Conservation (phyloP, 2,888 invertebrate genomes). For the Cheilosia vernalis region DNA sequence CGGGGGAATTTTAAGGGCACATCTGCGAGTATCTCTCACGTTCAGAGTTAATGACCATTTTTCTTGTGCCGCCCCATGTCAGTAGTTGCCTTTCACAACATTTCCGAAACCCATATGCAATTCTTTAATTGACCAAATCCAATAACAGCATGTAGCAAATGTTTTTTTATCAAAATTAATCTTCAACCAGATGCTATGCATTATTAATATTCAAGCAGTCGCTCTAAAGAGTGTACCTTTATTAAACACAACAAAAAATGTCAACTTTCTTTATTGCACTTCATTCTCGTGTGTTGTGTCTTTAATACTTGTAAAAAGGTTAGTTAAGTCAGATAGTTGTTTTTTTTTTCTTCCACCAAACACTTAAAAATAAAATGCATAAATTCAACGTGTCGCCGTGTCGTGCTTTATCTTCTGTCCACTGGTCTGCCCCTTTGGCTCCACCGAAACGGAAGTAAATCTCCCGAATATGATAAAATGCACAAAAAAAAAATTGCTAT, state of each 20-base stretch:
- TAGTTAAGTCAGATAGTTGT: constrained; percentile 46
- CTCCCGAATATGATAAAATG: constrained; percentile 67
- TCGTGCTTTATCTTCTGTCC: constrained; percentile 71
- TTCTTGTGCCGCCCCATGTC: no score
- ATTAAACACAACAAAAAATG: neutral
- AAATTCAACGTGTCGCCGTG: constrained; percentile 62
- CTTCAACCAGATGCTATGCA: constrained; percentile 11
- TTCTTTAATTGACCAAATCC: neutral
- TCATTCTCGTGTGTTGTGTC: constrained; percentile 53
- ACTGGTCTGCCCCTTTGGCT: constrained; percentile 29
- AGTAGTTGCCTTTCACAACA: neutral
- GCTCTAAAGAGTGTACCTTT: neutral
- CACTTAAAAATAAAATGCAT: constrained; percentile 62
- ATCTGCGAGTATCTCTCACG: no score
- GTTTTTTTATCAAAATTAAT: neutral
- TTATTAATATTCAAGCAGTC: constrained; percentile 24
- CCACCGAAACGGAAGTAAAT: constrained; percentile 73
- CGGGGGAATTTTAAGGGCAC: no score
- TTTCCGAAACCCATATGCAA: neutral
- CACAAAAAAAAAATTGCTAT: constrained; percentile 40
- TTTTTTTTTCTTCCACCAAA: constrained; percentile 1
- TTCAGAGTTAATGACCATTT: no score
- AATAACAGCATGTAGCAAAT: neutral
- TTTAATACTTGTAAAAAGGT: constrained; percentile 66
- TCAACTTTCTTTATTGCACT: constrained; percentile 72